phyloP scores from a whole-genome alignment of 2,113 vertebrate genomes.

The Macroglossus sobrinus region DNA sequence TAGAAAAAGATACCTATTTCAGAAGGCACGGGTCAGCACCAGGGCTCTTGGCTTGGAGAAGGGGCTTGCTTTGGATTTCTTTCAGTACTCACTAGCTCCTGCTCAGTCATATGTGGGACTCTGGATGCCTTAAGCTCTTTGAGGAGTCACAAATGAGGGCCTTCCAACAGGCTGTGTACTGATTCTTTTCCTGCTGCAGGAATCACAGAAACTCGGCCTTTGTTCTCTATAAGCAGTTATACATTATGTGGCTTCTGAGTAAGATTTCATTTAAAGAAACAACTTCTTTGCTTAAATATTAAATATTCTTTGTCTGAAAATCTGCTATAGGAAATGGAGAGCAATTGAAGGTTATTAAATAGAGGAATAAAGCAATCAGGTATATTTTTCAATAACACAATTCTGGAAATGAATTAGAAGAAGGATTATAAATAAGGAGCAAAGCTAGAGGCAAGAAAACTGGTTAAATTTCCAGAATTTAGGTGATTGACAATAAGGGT shows the following conservation, averaged over 20 bases:
- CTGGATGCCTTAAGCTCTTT: background rate
- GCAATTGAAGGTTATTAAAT: background rate
- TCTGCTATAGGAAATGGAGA: background rate
- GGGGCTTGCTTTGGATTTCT: background rate
- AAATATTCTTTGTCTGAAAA: background rate
- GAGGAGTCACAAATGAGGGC: background rate
- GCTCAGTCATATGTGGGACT: background rate
- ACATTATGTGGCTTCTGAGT: background rate
- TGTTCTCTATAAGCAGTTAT: background rate
- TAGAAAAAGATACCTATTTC: background rate
- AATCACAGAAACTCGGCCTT: background rate
- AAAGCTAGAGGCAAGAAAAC: background rate
- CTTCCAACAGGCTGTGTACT: background rate
- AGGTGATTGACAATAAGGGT: background rate
- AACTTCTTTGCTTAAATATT: background rate
- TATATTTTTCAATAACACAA: background rate
- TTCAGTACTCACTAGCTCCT: background rate
- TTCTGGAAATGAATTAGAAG: background rate
- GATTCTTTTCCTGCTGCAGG: background rate
- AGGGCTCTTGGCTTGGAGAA: background rate
- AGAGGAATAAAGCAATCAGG: background rate
- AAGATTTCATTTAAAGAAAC: slow-evolving; percentile 19
- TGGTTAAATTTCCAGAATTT: background rate
- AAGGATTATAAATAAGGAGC: background rate
- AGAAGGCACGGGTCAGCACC: background rate